phyloP scores from a whole-genome alignment of 1,140 invertebrate genomes.

The Pentalonia nigronervosa region DNA sequence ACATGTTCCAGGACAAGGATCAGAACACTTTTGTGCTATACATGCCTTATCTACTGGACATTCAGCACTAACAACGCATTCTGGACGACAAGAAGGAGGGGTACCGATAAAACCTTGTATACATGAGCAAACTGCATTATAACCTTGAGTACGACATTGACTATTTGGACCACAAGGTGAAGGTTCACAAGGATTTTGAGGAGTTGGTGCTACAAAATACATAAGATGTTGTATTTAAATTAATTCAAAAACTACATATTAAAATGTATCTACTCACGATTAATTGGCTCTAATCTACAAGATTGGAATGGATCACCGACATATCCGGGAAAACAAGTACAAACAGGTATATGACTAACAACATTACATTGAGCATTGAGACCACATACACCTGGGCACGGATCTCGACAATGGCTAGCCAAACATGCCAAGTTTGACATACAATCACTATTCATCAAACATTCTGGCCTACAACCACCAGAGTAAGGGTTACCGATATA shows the following conservation, averaged over 20 bases:
- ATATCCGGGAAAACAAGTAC: constrained; percentile 77
- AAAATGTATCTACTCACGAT: constrained; percentile 13
- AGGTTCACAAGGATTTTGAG: constrained; percentile 77
- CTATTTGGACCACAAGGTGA: constrained; percentile 84
- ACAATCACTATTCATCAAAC: constrained; percentile 81
- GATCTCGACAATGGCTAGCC: constrained; percentile 84
- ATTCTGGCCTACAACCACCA: constrained; percentile 75
- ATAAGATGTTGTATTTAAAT: constrained; percentile 60
- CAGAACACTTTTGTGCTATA: constrained; percentile 80
- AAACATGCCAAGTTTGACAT: constrained; percentile 80
- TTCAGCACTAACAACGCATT: constrained; percentile 81
- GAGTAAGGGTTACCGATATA: constrained; percentile 73
- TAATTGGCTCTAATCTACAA: constrained; percentile 71
- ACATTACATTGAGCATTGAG: constrained; percentile 79
- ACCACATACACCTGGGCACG: constrained; percentile 85
- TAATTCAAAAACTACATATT: background rate
- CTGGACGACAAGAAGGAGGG: constrained; percentile 79
- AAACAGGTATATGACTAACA: constrained; percentile 81
- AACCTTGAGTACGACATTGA: constrained; percentile 71
- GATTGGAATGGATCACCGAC: constrained; percentile 83
- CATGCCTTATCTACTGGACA: constrained; percentile 77
- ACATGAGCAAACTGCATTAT: constrained; percentile 81
- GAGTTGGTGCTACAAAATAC: constrained; percentile 63
- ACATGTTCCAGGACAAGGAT: constrained; percentile 82
- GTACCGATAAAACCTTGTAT: constrained; percentile 77